phyloP scores from a whole-genome alignment of 2,113 vertebrate genomes.

The Nesospiza acunhae region DNA sequence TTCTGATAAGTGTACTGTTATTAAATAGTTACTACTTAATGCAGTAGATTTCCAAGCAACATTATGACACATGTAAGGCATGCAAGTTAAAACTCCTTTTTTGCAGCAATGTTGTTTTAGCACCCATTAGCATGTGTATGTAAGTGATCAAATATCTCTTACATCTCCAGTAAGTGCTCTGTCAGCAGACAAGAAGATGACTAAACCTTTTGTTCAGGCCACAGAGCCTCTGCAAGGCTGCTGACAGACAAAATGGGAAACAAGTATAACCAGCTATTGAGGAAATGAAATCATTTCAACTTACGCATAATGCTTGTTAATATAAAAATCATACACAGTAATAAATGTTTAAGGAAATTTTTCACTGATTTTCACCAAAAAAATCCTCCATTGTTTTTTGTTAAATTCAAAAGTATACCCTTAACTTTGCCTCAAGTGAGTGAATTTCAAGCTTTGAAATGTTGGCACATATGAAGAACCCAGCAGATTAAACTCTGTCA shows the following conservation, averaged over 20 bases:
- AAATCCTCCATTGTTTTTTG: background rate
- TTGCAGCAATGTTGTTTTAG: constrained; percentile 13
- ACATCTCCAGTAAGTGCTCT: constrained; percentile 55
- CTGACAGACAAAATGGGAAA: constrained; percentile 54
- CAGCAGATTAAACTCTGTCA: background rate
- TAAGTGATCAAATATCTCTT: constrained; percentile 48
- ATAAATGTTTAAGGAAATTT: constrained; percentile 30
- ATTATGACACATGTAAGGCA: constrained; percentile 32
- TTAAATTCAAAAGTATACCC: background rate
- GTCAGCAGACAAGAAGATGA: constrained; percentile 59
- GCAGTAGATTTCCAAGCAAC: constrained; percentile 40
- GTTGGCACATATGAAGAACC: background rate
- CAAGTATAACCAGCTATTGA: constrained; percentile 55
- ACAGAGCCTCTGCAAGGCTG: constrained; percentile 34
- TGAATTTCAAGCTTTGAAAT: background rate
- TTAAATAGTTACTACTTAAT: constrained; percentile 56
- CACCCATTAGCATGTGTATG: constrained; percentile 32
- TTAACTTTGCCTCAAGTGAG: background rate
- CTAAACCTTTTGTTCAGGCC: constrained; percentile 55
- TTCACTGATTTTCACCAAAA: background rate
- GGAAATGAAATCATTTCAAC: constrained; percentile 57
- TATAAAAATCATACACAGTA: constrained; percentile 5
- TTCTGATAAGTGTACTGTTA: constrained; percentile 31
- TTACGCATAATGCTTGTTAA: background rate
- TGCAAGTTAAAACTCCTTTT: constrained; percentile 64